Base-by-base conservation (phyloP, 2,113 vertebrate genomes). In the Perccottus glenii region DNA sequence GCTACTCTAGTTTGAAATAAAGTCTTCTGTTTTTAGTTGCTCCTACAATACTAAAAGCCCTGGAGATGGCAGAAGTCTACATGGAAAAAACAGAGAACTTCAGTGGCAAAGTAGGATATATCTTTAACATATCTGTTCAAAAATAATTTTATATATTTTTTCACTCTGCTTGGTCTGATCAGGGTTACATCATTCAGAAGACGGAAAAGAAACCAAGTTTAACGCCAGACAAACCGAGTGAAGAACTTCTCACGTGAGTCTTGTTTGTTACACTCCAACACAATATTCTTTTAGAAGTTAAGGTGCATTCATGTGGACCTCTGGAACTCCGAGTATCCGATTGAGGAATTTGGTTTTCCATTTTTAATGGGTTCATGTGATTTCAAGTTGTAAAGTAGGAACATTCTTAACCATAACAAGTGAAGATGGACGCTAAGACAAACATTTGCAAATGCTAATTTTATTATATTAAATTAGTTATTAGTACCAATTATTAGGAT, bases 161-260 rank as follows among this genome's bases (percentile, higher is more conserved):
- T 49, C 8, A 58, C 43, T 3, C n/a, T 40, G 0, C 19, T 76
- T 66, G 82, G 12, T 66, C 78, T 74, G 58, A 65, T 0, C 78
- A 99, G 97, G 97, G 97, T 27, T 99, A 93, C 81, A 94, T 99
- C 69, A 94, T 99, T 82, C 96, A 98, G 77, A 99, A 98, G 57
- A 94, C 82, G 81, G 98, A 99, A 89, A 93, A 94, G 87, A 99
- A 98, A 83, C 95, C 95, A 67, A 95, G 93, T 44, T 84, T 99
- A 80, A 90, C 90, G 64, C 83, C 93, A 32, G 92, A 91, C 12
- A 95, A 94, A 81, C 90, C 94, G 63, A 66, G 78, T 40, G 95
- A 97, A 87, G 96, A 98, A n/a, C 92, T 99, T 56, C 93, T 98
- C 62, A 99, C 96, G 98, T 99, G 94, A 85, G 93, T 84, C 8